Evolutionary conservation across 2,797 vertebrate species (phyloP), one percentile per base, ranked within the genome.

Genomic region (Thamnophis elegans): DNA sequence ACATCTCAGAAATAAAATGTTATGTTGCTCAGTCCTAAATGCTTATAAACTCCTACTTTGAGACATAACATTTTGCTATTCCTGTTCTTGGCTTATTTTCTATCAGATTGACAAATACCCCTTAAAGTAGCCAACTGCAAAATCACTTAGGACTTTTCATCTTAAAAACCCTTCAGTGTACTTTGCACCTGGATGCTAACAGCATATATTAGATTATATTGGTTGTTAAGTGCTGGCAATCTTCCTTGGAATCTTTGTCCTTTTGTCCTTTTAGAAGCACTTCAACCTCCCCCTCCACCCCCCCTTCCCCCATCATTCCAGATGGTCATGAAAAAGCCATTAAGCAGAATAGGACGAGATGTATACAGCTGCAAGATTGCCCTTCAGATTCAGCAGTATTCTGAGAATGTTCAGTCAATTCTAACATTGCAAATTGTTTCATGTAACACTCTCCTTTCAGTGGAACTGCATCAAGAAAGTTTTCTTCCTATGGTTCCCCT

Each of bases 321-420:
- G 87, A 91, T 25, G 47, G 92, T 85, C 90, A 85, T 92, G 90
- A 95, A 93, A 96, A 96, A 85, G 58, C 53, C 1, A 0, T 8
- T 78, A 93, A 93, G 25, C 87, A n/a, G 92, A 94, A 96, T 93
- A 88, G 90, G 93, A 93, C 0, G 0, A 87, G 95, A 95, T 56
- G 94, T 94, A 95, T 25, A 55, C 90, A 78, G 20, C 51, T 90
- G 89, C 92, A 91, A 60, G n/a, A 47, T 53, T 89, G 78, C 78
- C 90, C 55, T 93, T 78, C 88, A 89, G 56, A 56, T 65, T 51
- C 59, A 54, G 88, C 85, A 87, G 36, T 60, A 60, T 60, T 90
- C 91, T 89, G 91, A 65, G 88, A 95, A 91, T 11, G 58, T 32
- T 68, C 87, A 95, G 16, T 60, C 89, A 90, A 47, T 91, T n/a